Percentiles rank a stretch among this genome's conserved stretches.
phyloP scores from a whole-genome alignment of 2,113 vertebrate species.

The Tapirus terrestris region DNA sequence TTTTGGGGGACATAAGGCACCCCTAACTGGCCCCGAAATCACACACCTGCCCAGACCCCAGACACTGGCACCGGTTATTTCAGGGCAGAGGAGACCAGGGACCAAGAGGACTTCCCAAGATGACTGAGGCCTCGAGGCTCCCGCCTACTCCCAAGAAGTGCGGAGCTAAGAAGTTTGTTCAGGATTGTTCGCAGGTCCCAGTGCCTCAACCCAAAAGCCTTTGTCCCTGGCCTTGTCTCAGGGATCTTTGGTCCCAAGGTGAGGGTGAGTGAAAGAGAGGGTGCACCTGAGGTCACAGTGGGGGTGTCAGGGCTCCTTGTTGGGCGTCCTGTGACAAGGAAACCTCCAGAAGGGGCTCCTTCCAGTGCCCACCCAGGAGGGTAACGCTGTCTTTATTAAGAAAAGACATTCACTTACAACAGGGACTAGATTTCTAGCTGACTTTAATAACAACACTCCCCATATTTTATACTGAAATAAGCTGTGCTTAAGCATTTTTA shows the following conservation, averaged over 20 bases:
- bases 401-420: neutral
- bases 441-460: neutral
- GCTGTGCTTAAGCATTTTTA: neutral
- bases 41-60: neutral
- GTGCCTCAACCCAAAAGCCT: fast-evolving
- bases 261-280: neutral
- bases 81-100: neutral
- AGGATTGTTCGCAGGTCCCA: neutral
- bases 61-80: neutral
- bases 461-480: neutral
- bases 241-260: no score
- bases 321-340: neutral
- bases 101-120: fast-evolving
- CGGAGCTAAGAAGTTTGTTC: fast-evolving
- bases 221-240: neutral
- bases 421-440: neutral
- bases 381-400: neutral
- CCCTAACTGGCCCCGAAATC: neutral
- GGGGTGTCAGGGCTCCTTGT: neutral
- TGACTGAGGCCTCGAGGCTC: neutral
- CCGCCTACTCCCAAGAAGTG: fast-evolving
- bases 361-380: no score
- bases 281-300: neutral
- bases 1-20: neutral
- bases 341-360: neutral